Percentiles rank a stretch among this genome's conserved stretches.
These are phyloP conservation scores for Drosophila kepulauana DNA, from an alignment of 1,140 invertebrate species.

Conservation along the genomic window DNA sequence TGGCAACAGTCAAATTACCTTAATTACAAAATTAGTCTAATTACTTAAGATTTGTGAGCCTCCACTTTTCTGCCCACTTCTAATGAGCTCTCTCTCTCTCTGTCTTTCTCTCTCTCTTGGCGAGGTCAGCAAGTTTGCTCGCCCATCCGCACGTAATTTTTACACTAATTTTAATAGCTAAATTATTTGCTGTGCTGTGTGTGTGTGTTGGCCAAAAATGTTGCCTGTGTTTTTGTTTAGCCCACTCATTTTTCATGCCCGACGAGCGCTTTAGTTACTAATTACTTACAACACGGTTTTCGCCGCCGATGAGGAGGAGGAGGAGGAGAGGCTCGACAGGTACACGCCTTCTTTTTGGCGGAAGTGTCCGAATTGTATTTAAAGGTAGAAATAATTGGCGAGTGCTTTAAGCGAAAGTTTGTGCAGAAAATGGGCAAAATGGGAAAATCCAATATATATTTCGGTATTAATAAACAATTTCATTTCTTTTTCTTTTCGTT, in stretches of 20 bases:
- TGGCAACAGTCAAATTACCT: slow-evolving; percentile 55
- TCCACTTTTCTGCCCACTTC: neutral
- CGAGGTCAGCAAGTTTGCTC: slow-evolving; percentile 52
- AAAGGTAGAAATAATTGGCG: neutral
- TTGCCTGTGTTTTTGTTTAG: slow-evolving; percentile 24
- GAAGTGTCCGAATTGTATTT: neutral
- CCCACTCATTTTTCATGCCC: slow-evolving; percentile 45
- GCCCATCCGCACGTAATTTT: slow-evolving; percentile 63
- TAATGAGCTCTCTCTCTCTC: neutral
- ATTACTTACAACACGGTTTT: slow-evolving; percentile 26
- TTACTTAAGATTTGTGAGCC: slow-evolving; percentile 59
- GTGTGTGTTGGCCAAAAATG: slow-evolving; percentile 41
- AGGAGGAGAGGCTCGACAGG: neutral
- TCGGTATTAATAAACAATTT: neutral
- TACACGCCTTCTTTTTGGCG: neutral
- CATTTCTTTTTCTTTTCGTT: too few species aligned
- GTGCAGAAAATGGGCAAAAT: neutral
- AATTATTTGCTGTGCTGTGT: slow-evolving; percentile 52
- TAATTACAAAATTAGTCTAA: slow-evolving; percentile 74
- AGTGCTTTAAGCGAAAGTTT: neutral
- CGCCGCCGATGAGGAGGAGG: neutral
- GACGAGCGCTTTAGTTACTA: slow-evolving; percentile 30
- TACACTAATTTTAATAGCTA: slow-evolving; percentile 70
- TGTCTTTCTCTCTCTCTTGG: slow-evolving; percentile 5
- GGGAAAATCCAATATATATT: neutral